Base-by-base conservation (phyloP, 1,140 invertebrate species). In the Eufriesea mexicana region DNA sequence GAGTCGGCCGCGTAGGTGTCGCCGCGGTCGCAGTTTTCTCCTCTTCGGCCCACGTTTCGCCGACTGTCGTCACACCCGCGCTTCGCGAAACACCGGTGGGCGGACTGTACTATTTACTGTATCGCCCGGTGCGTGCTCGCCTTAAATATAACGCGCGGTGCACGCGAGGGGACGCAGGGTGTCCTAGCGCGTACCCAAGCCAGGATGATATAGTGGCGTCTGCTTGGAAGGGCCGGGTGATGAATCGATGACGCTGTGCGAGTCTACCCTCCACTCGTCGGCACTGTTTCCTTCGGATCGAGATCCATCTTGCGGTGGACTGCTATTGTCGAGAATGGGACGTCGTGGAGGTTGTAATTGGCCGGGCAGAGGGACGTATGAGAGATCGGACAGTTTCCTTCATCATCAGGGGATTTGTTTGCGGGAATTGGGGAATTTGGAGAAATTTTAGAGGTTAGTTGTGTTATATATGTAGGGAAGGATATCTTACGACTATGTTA, bases 21-120 rank as follows among this genome's bases (percentile, higher is more conserved):
- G 28, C 28, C 18, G 42, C 28, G 35, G 82, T 84, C 12, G 47
- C 67, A 68, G n/a, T 86, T 86, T 86, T 86, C 85, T 86, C 16
- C 79, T 77, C 23, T 49, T n/a, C 86, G 76, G 74, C 80, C 84
- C 84, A 87, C 78, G 86, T 87, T 86, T 74, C 57, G 49, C 20
- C 55, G 51, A 61, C 84, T 61, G 76, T 87, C 85, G 86, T 87
- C 86, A 79, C 85, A 87, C 64, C 54, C 79, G 67, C 79, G 79
- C 57, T 55, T 57, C 61, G 8, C 70, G 28, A 23, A 25, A 55
- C 72, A 42, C 25, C 54, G 18, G 74, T 83, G 74, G 74, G 74
- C 64, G 80, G 80, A 68, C 64, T 9, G 55, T 61, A 54, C 23
- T 25, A 49, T 81, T 75, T 80, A 64, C 70, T 74, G 28, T 74